phyloP scores from a whole-genome alignment of 1,140 invertebrate genomes.

The Cryptotermes secundus region DNA sequence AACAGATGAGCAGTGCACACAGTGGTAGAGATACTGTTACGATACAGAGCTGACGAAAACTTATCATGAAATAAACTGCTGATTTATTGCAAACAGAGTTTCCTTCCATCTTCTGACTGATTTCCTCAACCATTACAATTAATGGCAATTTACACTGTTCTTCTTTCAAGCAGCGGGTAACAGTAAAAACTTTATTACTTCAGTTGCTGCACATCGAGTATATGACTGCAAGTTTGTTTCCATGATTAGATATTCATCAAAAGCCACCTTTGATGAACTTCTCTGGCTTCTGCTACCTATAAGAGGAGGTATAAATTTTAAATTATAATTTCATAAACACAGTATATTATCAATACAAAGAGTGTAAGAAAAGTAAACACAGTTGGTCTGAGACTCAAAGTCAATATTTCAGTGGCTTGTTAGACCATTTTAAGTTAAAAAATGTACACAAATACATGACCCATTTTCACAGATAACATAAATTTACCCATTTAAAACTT shows the following conservation, averaged over 20 bases:
- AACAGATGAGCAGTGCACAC: slow-evolving; percentile 77
- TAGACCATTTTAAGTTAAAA: background rate
- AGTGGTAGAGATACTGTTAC: slow-evolving; percentile 79
- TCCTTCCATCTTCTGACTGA: slow-evolving; percentile 34
- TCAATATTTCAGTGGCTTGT: background rate
- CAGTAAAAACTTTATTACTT: slow-evolving; percentile 16
- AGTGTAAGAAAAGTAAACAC: background rate
- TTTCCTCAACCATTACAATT: background rate
- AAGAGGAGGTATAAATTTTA: background rate
- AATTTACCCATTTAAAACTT: too few species aligned
- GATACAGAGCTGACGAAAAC: slow-evolving; percentile 70
- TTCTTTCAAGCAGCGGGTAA: slow-evolving; percentile 11
- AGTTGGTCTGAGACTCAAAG: background rate
- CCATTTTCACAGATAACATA: too few species aligned
- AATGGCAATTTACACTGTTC: background rate
- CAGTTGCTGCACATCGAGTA: background rate
- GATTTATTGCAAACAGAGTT: slow-evolving; percentile 35
- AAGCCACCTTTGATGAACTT: slow-evolving; percentile 14
- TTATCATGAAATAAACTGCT: slow-evolving; percentile 52
- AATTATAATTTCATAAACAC: background rate
- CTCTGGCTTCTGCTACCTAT: background rate
- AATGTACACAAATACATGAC: too few species aligned
- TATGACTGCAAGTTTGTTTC: background rate
- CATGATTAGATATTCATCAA: slow-evolving; percentile 12
- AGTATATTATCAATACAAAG: background rate